A percentile compares a stretch with the other conserved stretches of the same genome.
Conservation (phyloP, 2,113 vertebrate genomes). For the Pollimyrus isidori region DNA sequence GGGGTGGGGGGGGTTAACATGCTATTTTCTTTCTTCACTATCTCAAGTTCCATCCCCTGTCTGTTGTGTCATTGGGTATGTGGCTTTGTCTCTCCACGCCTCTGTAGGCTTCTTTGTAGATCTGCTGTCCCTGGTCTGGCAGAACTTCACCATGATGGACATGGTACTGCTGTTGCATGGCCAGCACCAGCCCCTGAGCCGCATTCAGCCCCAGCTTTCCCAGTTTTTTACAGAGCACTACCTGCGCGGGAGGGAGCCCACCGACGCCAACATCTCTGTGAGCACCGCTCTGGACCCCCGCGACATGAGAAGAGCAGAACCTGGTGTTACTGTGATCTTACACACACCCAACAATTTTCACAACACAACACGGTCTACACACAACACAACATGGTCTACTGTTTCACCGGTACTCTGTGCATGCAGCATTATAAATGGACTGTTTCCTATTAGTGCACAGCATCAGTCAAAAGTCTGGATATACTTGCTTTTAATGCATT, state of each 20-base stretch:
- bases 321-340: not conserved
- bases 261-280: slow-evolving; percentile 74
- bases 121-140: slow-evolving; percentile 78
- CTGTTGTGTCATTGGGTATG: not conserved
- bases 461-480: not conserved
- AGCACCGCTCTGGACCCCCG: slow-evolving; percentile 19
- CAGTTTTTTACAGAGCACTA: slow-evolving; percentile 83
- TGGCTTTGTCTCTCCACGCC: not conserved
- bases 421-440: not conserved
- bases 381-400: not conserved
- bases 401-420: not conserved
- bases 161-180: slow-evolving; percentile 86
- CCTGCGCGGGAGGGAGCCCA: slow-evolving; percentile 73
- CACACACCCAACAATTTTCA: not conserved
- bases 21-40: not conserved
- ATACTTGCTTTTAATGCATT: not conserved
- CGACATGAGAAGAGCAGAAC: too few species aligned
- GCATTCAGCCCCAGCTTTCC: slow-evolving; percentile 77
- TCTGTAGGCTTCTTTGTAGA: slow-evolving; percentile 80
- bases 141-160: slow-evolving; percentile 85
- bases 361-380: not conserved
- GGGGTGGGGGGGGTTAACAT: not conserved
- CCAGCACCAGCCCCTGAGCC: slow-evolving; percentile 76
- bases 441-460: not conserved
- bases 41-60: not conserved